Base-by-base conservation (phyloP, 2,113 vertebrate species). In the Electrona antarctica region DNA sequence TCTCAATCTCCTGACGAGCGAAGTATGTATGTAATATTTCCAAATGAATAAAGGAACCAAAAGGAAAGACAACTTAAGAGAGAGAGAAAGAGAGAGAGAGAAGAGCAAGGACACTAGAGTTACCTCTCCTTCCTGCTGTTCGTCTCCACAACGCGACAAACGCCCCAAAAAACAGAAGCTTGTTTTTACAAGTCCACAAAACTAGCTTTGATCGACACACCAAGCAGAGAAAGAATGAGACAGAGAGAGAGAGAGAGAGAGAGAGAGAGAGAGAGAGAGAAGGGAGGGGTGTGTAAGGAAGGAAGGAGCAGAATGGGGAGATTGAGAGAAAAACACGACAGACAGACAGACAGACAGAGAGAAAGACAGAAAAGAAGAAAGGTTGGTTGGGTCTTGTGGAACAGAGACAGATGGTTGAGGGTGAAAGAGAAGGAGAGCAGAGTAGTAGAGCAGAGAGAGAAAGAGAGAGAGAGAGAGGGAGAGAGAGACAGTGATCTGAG, bases 371-470 rank as follows among this genome's bases (percentile, higher is more conserved):
- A 3, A 41, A 60, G 10, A n/a, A 54, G 33, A 51, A 54, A 66
- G 73, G 7, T 58, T 69, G 79, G 74, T 80, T 90, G 82, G 64
- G 79, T 82, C 80, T 70, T 80, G 67, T 73, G 74, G 77, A 75
- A 68, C 3, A 60, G 7, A 81, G 78, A 84, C 81, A 83, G 76
- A 88, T 85, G 84, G 78, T 77, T 64, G 11, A 60, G 46, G 29
- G 7, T n/a, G 28, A 70, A 7, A 49, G 41, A 28, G 55, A 59
- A 10, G 10, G 55, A 59, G 9, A 29, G 57, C 8, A 59, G 41
- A 28, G 10, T 6, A 14, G 33, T n/a, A 59, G 9, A 29, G 57
- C 8, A 59, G 7, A 45, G 12, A 41, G 61, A 71, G 46, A 73
- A n/a, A 45, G 69, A 71, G 41, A 64, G 46, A 15, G 33, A 9